These are phyloP conservation scores for Saccostrea echinata DNA, from an alignment of 1,140 invertebrate species.

Conservation along the genomic window DNA sequence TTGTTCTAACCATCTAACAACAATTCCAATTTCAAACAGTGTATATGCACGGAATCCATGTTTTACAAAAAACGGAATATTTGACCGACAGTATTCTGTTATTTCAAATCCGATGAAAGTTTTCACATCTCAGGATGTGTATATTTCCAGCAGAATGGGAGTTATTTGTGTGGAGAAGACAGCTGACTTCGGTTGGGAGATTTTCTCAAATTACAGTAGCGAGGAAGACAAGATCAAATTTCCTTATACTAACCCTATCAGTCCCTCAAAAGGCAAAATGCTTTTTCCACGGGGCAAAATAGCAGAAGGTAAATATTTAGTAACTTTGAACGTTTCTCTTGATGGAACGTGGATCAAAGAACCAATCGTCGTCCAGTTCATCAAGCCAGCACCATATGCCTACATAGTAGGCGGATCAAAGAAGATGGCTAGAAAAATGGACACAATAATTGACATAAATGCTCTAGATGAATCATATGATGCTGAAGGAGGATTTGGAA, in stretches of 20 bases:
- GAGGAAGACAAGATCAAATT: background rate
- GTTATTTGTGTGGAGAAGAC: slow-evolving; percentile 42
- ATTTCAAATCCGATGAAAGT: slow-evolving; percentile 51
- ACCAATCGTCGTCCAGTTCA: slow-evolving; percentile 43
- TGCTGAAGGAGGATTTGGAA: slow-evolving; percentile 50
- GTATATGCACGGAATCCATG: slow-evolving; percentile 51
- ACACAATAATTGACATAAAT: slow-evolving; percentile 31
- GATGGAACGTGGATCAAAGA: slow-evolving; percentile 50
- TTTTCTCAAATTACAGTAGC: slow-evolving; percentile 26
- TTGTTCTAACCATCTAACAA: slow-evolving; percentile 46
- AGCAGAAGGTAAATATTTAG: slow-evolving; percentile 22
- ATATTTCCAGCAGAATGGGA: slow-evolving; percentile 52
- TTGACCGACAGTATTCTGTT: slow-evolving; percentile 50
- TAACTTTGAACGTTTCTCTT: slow-evolving; percentile 52
- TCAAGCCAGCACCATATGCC: slow-evolving; percentile 44
- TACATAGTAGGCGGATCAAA: slow-evolving; percentile 49
- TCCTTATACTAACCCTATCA: background rate
- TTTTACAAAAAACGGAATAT: slow-evolving; percentile 53
- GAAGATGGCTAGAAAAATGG: slow-evolving; percentile 38
- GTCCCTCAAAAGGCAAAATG: slow-evolving; percentile 31
- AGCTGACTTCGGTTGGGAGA: slow-evolving; percentile 40
- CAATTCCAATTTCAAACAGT: background rate
- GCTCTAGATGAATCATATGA: slow-evolving; percentile 48
- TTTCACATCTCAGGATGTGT: slow-evolving; percentile 46
- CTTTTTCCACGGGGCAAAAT: slow-evolving; percentile 32